These are phyloP conservation scores for Lucilia sericata DNA, from an alignment of 1,140 invertebrate genomes.

Conservation along the genomic window DNA sequence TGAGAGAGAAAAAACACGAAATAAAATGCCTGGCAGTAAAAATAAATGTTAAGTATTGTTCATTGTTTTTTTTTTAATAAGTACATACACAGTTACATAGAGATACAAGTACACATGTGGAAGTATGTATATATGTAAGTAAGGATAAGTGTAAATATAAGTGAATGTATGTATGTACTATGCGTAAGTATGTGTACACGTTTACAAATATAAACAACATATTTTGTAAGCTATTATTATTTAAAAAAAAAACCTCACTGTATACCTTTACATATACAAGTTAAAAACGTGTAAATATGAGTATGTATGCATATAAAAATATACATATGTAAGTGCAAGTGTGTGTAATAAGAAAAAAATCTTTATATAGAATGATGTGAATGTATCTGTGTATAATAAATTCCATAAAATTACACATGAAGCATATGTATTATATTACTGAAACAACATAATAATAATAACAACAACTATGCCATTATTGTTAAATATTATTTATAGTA, in stretches of 20 bases:
- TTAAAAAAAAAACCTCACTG: background rate
- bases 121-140: constrained; percentile 13
- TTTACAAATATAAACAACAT: background rate
- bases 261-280: background rate
- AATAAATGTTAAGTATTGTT: constrained; percentile 40
- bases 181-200: too few species aligned
- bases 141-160: background rate
- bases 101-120: background rate
- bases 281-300: too few species aligned
- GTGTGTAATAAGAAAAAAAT: background rate
- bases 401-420: background rate
- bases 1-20: background rate
- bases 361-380: background rate
- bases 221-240: background rate
- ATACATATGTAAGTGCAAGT: too few species aligned
- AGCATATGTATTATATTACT: constrained; percentile 7
- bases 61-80: constrained; percentile 6
- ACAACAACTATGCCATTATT: background rate
- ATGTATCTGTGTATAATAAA: background rate
- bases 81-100: background rate
- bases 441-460: background rate
- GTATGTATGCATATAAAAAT: too few species aligned
- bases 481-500: background rate
- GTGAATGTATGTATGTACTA: too few species aligned
- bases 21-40: constrained; percentile 11